These are phyloP conservation scores for Cariama cristata DNA, from an alignment of 2,113 vertebrate species.

Conservation along the genomic window DNA sequence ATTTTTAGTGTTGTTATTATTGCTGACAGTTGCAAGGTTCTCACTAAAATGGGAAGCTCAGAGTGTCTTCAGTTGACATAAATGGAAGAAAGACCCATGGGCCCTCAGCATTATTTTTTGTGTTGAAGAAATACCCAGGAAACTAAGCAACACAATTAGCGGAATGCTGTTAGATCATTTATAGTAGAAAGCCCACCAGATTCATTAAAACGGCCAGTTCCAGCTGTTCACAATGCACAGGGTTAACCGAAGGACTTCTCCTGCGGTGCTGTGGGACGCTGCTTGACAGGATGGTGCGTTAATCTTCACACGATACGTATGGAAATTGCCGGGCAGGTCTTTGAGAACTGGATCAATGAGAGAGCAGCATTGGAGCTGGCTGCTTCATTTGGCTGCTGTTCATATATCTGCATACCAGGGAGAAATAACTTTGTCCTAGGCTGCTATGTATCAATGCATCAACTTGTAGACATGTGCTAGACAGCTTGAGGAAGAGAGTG, in stretches of 20 bases:
- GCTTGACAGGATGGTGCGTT: not conserved
- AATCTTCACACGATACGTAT: not conserved
- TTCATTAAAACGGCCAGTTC: not conserved
- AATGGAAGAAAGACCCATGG: not conserved
- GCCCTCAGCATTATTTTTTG: not conserved
- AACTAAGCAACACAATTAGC: conserved; percentile 6
- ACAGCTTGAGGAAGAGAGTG: conserved; percentile 4
- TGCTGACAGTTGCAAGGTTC: not conserved
- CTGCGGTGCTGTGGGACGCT: not conserved
- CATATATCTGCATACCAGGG: not conserved
- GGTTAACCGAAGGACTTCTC: not conserved
- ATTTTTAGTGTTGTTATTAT: not conserved
- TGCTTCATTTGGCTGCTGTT: not conserved
- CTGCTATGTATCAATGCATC: conserved; percentile 2
- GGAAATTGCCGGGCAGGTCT: not conserved
- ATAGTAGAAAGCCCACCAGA: not conserved
- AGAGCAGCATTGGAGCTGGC: not conserved
- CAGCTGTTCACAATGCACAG: not conserved
- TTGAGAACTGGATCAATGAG: not conserved
- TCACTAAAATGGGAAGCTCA: not conserved
- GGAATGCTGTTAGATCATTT: conserved; percentile 18
- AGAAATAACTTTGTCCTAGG: conserved; percentile 20
- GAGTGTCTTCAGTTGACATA: not conserved
- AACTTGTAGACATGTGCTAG: conserved; percentile 25
- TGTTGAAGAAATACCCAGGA: conserved; percentile 1